Evolutionary conservation across 2,797 vertebrate genomes (phyloP).

Genomic region (Sebastes melanostomus): DNA sequence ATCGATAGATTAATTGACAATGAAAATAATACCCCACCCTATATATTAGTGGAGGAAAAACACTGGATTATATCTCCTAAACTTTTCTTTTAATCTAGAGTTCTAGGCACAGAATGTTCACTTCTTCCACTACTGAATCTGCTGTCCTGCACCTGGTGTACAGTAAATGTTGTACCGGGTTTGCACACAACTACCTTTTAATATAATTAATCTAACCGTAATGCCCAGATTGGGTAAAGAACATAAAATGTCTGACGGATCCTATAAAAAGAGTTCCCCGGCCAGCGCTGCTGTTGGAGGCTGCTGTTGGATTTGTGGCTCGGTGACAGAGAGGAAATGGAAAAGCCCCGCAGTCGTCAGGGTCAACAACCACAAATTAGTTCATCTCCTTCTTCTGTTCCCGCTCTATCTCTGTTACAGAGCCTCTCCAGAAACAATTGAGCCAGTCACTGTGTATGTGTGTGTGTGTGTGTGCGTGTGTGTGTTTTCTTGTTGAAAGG

Average conservation of each 20-base stretch:
- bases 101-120: background rate
- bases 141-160: too few relatives aligned
- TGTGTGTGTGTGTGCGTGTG: background rate
- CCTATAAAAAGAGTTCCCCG: background rate
- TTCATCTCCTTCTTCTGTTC: conserved; percentile 29
- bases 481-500: conserved; percentile 29
- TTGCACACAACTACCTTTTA: background rate
- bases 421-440: conserved; percentile 26
- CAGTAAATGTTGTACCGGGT: background rate
- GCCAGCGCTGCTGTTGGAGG: background rate
- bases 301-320: conserved; percentile 15
- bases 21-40: too few relatives aligned
- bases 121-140: background rate
- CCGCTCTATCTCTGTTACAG: background rate
- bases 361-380: conserved; percentile 58
- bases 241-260: background rate
- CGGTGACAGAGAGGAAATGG: conserved; percentile 50
- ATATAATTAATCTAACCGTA: background rate
- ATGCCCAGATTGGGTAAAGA: background rate
- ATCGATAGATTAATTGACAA: too few relatives aligned
- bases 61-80: background rate
- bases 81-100: background rate
- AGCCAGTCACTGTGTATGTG: background rate
- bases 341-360: conserved; percentile 28
- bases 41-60: too few relatives aligned